phyloP scores from a whole-genome alignment of 2,888 invertebrate genomes.

The Xanthorhoe designata region DNA sequence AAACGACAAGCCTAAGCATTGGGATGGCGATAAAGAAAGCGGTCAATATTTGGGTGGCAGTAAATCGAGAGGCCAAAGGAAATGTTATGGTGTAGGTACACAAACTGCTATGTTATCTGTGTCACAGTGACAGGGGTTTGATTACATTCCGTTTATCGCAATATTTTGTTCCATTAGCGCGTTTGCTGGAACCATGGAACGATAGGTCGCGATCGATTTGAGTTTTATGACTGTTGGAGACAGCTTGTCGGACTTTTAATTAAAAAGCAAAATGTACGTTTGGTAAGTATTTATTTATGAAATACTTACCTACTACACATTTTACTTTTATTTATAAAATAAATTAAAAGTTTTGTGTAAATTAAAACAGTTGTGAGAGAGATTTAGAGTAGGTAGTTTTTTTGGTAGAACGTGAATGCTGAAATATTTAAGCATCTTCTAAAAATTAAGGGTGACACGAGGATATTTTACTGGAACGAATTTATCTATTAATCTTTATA shows the following conservation, averaged over 20 bases:
- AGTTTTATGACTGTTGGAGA: constrained; percentile 23
- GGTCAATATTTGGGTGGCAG: background rate
- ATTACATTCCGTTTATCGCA: constrained; percentile 70
- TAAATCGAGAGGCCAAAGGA: background rate
- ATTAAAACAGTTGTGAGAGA: too few relatives aligned
- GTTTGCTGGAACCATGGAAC: constrained; percentile 24
- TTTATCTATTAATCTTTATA: too few relatives aligned
- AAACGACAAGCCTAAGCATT: too few relatives aligned
- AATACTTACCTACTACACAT: too few relatives aligned
- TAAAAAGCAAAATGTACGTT: constrained; percentile 6
- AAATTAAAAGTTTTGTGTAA: too few relatives aligned
- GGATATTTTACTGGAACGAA: background rate
- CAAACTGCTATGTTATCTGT: constrained; percentile 18
- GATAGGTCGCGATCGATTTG: constrained; percentile 25
- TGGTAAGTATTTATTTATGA: background rate
- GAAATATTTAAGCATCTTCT: too few relatives aligned
- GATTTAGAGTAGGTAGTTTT: too few relatives aligned
- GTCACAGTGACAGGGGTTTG: constrained; percentile 55
- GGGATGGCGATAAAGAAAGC: background rate
- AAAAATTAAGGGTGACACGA: too few relatives aligned
- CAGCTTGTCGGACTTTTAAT: constrained; percentile 23
- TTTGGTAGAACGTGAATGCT: too few relatives aligned
- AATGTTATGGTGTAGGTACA: constrained; percentile 3
- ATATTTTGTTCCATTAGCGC: constrained; percentile 66
- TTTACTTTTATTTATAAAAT: too few relatives aligned